Base-by-base conservation (phyloP, 1,140 invertebrate genomes). In the Drosophila kohkoa region DNA sequence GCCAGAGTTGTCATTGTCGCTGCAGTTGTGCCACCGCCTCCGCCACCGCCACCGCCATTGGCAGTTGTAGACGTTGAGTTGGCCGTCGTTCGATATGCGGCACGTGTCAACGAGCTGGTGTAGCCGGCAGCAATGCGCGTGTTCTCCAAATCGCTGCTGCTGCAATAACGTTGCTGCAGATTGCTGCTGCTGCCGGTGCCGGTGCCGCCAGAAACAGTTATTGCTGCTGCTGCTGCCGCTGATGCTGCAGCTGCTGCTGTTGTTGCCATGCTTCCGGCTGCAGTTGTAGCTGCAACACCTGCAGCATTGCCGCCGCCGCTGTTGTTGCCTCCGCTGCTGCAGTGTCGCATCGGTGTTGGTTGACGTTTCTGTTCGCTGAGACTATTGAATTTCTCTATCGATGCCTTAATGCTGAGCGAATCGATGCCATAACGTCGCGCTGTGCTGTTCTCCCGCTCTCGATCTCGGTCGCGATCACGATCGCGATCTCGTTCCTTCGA, bases 321-420 rank as follows among this genome's bases (percentile, higher is more conserved):
- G 69, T 7, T 11, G 57, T 11, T 16, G 20, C 20, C 5, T 25
- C 7, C 16, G 41, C 25, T 7, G 30, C n/a, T 7, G 69, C 13
- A 38, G 41, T 43, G 41, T 5, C 75, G 73, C 63, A 78, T 16
- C 7, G 70, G 64, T 48, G 63, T n/a, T 6, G 58, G 64, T 8
- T 66, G 49, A 28, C 67, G 75, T 35, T 91, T 91, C 45, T 88
- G 90, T 20, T 80, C 82, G 30, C 83, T 92, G 0, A 91, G 81
- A 75, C 77, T 92, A 60, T 92, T 92, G 11, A 92, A 92, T 38
- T 92, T 92, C 45, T 92, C 88, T 13, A 92, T 92, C n/a, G 91
- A 92, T 6, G 91, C 91, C 59, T 86, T 87, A 5, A 92, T 92
- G 45, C 91, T 92, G 25, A 87, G 57, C 6, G 90, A 83, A 70